Evolutionary conservation across 2,113 vertebrate species (phyloP), one percentile per base, ranked within the genome.

Genomic region (Kryptolebias marmoratus): DNA sequence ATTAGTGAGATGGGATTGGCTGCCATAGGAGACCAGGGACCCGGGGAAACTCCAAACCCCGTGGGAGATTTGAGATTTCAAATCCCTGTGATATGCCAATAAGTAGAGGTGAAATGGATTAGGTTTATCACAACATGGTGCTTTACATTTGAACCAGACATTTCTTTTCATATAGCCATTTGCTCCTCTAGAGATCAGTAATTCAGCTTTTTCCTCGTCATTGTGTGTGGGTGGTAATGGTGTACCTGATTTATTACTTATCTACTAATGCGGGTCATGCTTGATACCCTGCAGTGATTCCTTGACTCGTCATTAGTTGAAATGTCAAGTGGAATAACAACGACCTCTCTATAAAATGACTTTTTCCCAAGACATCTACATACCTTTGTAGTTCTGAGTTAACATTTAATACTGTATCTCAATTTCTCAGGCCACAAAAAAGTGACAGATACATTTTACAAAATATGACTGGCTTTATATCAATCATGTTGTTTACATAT

Each of bases 1-100:
- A 90, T 93, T 93, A 92, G 88, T 44, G 66, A 77, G 85, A 91
- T 86, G 82, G 89, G 88, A 92, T 89, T 83, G 87, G 78, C 48
- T 82, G 71, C 76, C 59, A 64, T 52, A 27, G 68, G 76, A 79
- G 77, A 79, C 39, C 68, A 64, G 66, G 58, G 55, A 77, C 57
- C 10, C 68, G 77, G 49, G 81, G 77, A 83, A 86, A 87, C 85
- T 87, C 80, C 79, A 79, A 54, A 67, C 75, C 74, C 72, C 11
- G 12, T 81, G 80, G 75, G 74, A 80, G 80, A 88, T 88, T 76
- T 81, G 79, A 87, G 79, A 88, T 79, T 68, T 72, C 72, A 88
- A 81, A 82, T 83, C 82, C 54, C 58, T 79, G 71, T 85, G 86
- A 90, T 89, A 89, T 87, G 79, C 89, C 84, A 93, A 90, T 93